Base-by-base conservation (phyloP, 2,113 vertebrate genomes). In the Coryphaenoides rupestris region DNA sequence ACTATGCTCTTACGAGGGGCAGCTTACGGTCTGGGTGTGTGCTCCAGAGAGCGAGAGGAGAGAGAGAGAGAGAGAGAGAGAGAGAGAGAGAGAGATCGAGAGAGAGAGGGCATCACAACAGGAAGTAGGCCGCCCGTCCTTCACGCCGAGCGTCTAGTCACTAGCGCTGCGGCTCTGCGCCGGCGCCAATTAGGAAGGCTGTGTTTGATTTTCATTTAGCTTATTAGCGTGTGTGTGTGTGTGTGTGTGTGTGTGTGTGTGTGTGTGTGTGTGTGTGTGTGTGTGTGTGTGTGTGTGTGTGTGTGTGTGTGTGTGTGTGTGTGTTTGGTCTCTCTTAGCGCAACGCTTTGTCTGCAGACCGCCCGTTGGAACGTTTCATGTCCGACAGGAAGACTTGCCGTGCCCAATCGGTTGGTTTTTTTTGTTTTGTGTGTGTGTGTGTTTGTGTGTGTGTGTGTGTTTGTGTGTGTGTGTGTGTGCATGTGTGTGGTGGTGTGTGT, bases 1-100 rank as follows among this genome's bases (percentile, higher is more conserved):
- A 62, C 77, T 64, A 64, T 61, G 66, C 68, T 76, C 64, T 66
- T 81, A 68, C 74, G 68, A 67, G 28, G 55, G 65, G 79, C 63
- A 72, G 47, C 59, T 52, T 22, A 23, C 40, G 68, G 56, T 63
- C 65, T 55, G 65, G 6, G 22, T 23, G 28, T n/a, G n/a, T n/a
- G n/a, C n/a, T n/a, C n/a, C n/a, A n/a, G n/a, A n/a, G n/a, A n/a
- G n/a, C n/a, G n/a, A n/a, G n/a, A n/a, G n/a, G n/a, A n/a, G n/a
- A n/a, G n/a, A n/a, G n/a, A n/a, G n/a, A n/a, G n/a, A n/a, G n/a
- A n/a, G n/a, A n/a, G n/a, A n/a, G n/a, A n/a, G n/a, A n/a, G n/a
- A n/a, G n/a, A n/a, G n/a, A n/a, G n/a, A n/a, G n/a, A n/a, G n/a
- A n/a, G n/a, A n/a, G n/a, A n/a, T n/a, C n/a, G n/a, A n/a, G n/a